These are phyloP conservation scores for Callaeas wilsoni DNA, from an alignment of 2,113 vertebrate species.

Conservation along the genomic window DNA sequence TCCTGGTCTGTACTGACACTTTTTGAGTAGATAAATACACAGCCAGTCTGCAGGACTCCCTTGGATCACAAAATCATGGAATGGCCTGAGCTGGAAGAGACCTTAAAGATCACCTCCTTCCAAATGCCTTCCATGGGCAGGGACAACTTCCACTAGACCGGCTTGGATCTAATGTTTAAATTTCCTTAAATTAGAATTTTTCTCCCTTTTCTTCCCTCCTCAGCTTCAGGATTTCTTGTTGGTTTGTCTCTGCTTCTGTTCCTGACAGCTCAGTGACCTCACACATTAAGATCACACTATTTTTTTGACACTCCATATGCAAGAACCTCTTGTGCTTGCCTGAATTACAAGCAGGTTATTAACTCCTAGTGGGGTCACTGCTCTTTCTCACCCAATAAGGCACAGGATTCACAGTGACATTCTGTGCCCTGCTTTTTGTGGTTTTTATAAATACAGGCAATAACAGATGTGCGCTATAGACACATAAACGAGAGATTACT, in stretches of 20 bases:
- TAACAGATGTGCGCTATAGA: neutral
- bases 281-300: neutral
- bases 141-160: neutral
- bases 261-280: slow-evolving; percentile 6
- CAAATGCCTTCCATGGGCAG: neutral
- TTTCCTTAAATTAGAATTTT: neutral
- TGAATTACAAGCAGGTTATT: neutral
- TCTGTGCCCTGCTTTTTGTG: neutral
- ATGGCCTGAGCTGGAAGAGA: neutral
- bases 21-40: neutral
- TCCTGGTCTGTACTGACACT: rapidly evolving
- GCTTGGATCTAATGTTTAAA: neutral
- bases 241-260: neutral
- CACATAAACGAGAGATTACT: neutral
- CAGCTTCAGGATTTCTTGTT: neutral
- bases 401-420: neutral
- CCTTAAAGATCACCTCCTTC: neutral
- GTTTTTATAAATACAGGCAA: neutral
- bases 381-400: neutral
- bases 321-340: neutral
- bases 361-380: neutral
- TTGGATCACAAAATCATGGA: neutral
- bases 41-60: neutral
- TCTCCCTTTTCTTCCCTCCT: neutral
- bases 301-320: slow-evolving; percentile 15